These are phyloP conservation scores for Jaculus jaculus DNA, from an alignment of 2,113 vertebrate genomes.

Conservation along the genomic window DNA sequence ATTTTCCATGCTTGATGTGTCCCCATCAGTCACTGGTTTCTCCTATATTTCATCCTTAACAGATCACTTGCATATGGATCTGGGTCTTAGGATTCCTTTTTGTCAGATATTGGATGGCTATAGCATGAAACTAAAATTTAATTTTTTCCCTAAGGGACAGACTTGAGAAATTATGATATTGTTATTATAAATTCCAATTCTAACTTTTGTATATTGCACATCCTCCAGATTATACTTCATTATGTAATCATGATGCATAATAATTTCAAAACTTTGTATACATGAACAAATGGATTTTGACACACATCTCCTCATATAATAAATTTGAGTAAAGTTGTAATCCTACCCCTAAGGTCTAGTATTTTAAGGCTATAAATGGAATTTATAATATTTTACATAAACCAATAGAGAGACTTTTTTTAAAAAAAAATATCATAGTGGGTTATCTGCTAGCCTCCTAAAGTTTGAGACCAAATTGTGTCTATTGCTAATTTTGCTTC, in stretches of 20 bases:
- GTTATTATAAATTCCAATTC: slow-evolving; percentile 10
- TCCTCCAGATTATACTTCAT: slow-evolving; percentile 5
- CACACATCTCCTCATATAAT: slow-evolving; percentile 7
- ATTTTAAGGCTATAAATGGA: slow-evolving; percentile 52
- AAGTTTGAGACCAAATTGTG: slow-evolving; percentile 40
- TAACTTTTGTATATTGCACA: neutral
- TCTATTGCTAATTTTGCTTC: slow-evolving; percentile 50
- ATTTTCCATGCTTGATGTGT: neutral
- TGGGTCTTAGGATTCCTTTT: neutral
- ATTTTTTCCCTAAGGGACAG: neutral
- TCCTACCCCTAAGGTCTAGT: slow-evolving; percentile 7
- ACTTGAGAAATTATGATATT: slow-evolving; percentile 44
- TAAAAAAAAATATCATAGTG: slow-evolving; percentile 15
- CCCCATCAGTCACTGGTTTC: neutral
- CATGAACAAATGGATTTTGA: slow-evolving; percentile 43
- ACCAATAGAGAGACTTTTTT: neutral
- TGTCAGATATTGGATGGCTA: slow-evolving; percentile 17
- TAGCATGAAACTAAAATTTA: slow-evolving; percentile 23
- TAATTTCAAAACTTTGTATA: slow-evolving; percentile 47
- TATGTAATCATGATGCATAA: slow-evolving; percentile 49
- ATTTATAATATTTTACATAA: slow-evolving; percentile 35
- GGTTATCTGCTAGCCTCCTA: slow-evolving; percentile 19
- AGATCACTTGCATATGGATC: slow-evolving; percentile 16
- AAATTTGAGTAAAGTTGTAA: slow-evolving; percentile 6
- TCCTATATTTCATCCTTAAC: neutral